A percentile compares a stretch with the other conserved stretches of the same genome.
phyloP scores from a whole-genome alignment of 2,797 vertebrate species.

The Lerista edwardsae region DNA sequence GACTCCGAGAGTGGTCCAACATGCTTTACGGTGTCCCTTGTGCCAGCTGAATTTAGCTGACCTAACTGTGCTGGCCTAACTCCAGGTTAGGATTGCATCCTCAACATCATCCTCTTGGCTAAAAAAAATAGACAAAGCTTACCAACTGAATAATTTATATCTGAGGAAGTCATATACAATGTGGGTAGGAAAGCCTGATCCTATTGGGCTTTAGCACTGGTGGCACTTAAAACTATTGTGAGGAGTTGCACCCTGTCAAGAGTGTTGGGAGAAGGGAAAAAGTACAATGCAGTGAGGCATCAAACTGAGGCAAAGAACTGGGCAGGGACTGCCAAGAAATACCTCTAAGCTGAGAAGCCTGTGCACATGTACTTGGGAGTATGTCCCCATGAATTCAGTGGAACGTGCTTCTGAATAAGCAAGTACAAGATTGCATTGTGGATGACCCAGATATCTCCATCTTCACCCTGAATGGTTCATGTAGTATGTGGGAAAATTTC shows the following conservation, averaged over 20 bases:
- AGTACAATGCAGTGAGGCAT: background rate
- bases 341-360: background rate
- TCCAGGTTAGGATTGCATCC: no score
- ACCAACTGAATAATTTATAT: background rate
- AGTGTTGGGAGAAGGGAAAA: background rate
- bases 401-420: background rate
- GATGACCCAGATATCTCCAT: background rate
- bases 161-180: background rate
- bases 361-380: background rate
- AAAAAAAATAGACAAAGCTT: background rate
- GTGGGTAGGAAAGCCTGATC: background rate
- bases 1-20: no score
- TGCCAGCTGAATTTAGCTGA: no score
- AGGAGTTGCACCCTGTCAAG: no score
- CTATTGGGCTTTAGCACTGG: no score
- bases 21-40: no score
- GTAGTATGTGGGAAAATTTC: background rate
- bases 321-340: background rate
- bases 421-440: background rate
- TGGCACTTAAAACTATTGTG: no score
- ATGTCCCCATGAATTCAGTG: background rate
- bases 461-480: background rate
- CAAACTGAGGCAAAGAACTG: background rate
- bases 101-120: background rate
- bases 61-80: no score